These are phyloP conservation scores for Pteronotus mesoamericanus DNA, from an alignment of 2,797 vertebrate genomes.

Conservation along the genomic window DNA sequence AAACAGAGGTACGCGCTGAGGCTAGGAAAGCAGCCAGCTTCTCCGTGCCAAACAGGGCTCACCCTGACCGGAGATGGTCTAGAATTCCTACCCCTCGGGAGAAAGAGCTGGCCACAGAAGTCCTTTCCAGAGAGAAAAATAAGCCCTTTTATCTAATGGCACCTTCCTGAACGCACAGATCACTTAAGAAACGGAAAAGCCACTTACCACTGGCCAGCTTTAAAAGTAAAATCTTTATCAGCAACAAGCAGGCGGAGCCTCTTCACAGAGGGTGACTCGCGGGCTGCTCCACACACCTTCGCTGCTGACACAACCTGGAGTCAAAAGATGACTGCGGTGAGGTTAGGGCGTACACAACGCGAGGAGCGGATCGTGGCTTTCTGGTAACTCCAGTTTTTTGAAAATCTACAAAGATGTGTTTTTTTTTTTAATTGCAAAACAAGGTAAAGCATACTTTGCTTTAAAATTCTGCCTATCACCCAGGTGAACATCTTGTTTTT, in stretches of 20 bases:
- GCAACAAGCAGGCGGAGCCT: conserved; percentile 87
- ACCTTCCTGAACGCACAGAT: not conserved
- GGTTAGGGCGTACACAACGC: not conserved
- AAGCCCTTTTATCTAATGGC: not conserved
- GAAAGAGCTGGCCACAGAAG: not conserved
- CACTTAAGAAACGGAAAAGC: not conserved
- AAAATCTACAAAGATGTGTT: not conserved
- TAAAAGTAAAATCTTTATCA: conserved; percentile 91
- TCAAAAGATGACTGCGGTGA: not conserved
- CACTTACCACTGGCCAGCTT: conserved; percentile 97
- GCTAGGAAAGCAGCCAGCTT: not conserved
- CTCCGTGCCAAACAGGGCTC: not conserved
- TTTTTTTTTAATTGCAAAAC: not conserved
- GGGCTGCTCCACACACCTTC: conserved; percentile 87
- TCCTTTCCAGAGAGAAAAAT: not conserved
- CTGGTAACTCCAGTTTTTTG: not conserved
- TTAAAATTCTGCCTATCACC: not conserved
- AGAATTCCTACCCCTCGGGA: not conserved
- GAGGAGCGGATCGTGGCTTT: not conserved
- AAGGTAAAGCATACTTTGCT: not conserved
- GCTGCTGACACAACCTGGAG: conserved; percentile 88
- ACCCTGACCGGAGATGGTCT: not conserved
- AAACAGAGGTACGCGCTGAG: not conserved
- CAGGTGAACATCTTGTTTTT: not conserved
- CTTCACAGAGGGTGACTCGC: conserved; percentile 90